Percentiles rank a stretch among this genome's conserved stretches.
Conservation (phyloP, 2,888 invertebrate species). For the Rhagonycha lutea region DNA sequence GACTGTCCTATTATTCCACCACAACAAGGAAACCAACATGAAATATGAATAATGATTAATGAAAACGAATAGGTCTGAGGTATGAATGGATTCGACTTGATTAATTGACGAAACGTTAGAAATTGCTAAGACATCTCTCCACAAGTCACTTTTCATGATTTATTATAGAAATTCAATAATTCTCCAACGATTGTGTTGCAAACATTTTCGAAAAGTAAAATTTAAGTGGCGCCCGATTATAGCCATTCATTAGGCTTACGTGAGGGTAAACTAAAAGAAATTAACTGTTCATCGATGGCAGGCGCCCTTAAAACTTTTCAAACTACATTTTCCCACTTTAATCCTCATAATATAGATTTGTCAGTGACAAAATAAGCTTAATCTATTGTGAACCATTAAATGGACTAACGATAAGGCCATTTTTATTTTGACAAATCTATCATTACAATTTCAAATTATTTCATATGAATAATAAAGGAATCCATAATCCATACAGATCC, state of each 20-base stretch:
- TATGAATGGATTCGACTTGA: background rate
- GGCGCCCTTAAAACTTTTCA: conserved; percentile 11
- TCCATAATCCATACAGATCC: background rate
- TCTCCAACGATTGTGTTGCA: background rate
- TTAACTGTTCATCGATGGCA: conserved; percentile 12
- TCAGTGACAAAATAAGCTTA: conserved; percentile 34
- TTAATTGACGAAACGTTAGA: background rate
- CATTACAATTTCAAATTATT: background rate
- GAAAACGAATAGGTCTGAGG: background rate
- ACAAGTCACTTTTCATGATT: background rate
- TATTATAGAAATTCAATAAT: background rate
- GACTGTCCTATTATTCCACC: background rate
- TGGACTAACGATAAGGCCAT: conserved; percentile 34
- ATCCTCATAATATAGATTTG: conserved; percentile 31
- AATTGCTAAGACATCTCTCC: background rate
- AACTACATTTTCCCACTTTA: conserved; percentile 8
- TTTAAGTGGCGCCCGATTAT: background rate
- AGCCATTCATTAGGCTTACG: background rate
- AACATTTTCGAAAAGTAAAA: background rate
- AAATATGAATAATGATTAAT: conserved; percentile 1
- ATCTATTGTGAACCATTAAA: conserved; percentile 37
- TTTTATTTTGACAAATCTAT: background rate
- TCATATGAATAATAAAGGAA: background rate
- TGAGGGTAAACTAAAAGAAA: conserved; percentile 10
- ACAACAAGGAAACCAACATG: background rate